Evolutionary conservation across 2,113 vertebrate genomes (phyloP).

Genomic region (Hippocampus mohnikei): DNA sequence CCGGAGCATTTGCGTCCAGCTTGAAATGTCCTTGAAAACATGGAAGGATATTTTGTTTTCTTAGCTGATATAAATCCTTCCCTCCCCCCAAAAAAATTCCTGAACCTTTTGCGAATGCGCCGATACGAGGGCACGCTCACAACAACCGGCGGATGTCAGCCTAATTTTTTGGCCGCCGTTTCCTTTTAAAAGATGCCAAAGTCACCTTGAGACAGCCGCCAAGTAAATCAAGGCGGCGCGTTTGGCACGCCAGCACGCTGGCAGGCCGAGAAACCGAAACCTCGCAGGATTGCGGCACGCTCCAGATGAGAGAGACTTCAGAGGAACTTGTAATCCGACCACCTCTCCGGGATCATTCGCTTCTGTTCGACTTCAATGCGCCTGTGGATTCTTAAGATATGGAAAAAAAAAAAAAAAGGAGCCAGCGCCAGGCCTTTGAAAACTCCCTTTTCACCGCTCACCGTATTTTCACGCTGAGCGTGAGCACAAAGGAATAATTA

Average conservation of each 20-base stretch:
- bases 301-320: conserved; percentile 59
- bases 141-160: conserved; percentile 1
- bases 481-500: conserved; percentile 35
- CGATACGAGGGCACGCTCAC: not conserved
- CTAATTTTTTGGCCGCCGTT: conserved; percentile 18
- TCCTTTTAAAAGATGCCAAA: conserved; percentile 45
- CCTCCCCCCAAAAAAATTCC: not conserved
- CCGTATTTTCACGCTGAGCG: conserved; percentile 35
- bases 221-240: conserved; percentile 31
- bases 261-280: conserved; percentile 34
- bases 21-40: conserved; percentile 15
- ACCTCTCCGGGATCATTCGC: conserved; percentile 64
- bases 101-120: not conserved
- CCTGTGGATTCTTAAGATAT: conserved; percentile 61
- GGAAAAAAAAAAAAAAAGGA: conserved; percentile 38
- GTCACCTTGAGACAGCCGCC: conserved; percentile 58
- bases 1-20: not conserved
- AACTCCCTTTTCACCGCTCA: conserved; percentile 38
- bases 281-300: conserved; percentile 38
- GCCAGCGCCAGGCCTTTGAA: conserved; percentile 57
- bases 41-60: conserved; percentile 1
- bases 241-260: conserved; percentile 21
- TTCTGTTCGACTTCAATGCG: conserved; percentile 67
- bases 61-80: not conserved
- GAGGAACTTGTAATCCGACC: conserved; percentile 56